Evolutionary conservation across 1,140 invertebrate species (phyloP).

Genomic region (Aphaenogaster ashmeadi): DNA sequence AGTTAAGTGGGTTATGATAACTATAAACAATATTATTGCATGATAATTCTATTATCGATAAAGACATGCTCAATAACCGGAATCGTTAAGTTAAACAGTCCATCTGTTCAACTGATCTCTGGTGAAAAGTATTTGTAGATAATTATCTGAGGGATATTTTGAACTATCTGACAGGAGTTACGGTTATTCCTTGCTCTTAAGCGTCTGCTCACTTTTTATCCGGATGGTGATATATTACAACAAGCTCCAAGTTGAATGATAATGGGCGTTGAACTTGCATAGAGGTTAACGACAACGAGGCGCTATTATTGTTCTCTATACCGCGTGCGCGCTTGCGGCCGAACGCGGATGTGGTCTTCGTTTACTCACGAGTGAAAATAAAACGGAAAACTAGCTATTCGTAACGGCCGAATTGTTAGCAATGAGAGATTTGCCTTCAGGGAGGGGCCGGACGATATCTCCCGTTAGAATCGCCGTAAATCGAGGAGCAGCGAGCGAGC

Average conservation of each 20-base stretch:
- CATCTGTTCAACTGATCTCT: conserved; percentile 5
- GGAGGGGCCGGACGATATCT: conserved; percentile 26
- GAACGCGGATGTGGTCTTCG: conserved; percentile 30
- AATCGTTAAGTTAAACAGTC: conserved; percentile 11
- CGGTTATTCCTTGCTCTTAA: conserved; percentile 39
- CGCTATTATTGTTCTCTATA: conserved; percentile 43
- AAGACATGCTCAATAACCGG: conserved; percentile 11
- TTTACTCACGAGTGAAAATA: conserved; percentile 28
- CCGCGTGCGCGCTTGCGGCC: neutral
- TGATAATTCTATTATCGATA: conserved; percentile 35
- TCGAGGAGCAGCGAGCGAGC: neutral
- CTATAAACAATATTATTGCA: neutral
- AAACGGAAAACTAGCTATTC: conserved; percentile 13
- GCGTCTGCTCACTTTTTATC: conserved; percentile 34
- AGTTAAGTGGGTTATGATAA: conserved; percentile 20
- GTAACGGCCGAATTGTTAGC: conserved; percentile 21
- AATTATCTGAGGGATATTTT: conserved; percentile 13
- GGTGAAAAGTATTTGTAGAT: conserved; percentile 24
- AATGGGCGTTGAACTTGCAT: conserved; percentile 53
- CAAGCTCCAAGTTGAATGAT: conserved; percentile 47
- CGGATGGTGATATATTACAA: conserved; percentile 52
- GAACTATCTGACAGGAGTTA: conserved; percentile 40
- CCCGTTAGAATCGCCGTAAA: conserved; percentile 40
- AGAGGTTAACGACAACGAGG: conserved; percentile 53
- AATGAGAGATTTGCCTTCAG: conserved; percentile 11